These are phyloP conservation scores for roundworm (Caenorhabditis elegans) DNA, from an alignment of 1,140 invertebrate genomes.

Conservation along the genomic window DNA sequence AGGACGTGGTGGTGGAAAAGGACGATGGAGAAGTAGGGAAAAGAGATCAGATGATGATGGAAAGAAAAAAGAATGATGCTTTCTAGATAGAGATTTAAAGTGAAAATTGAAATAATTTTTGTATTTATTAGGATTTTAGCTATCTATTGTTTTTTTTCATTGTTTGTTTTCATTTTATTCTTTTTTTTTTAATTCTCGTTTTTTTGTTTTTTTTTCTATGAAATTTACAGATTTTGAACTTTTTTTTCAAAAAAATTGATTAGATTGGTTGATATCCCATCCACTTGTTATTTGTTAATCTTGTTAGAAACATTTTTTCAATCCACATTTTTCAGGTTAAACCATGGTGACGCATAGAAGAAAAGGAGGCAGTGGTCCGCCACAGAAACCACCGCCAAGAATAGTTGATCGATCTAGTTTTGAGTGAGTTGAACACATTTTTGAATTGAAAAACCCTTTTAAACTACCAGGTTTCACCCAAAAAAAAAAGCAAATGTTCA, in stretches of 20 bases:
- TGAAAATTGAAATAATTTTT: not conserved
- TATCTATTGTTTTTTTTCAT: not conserved
- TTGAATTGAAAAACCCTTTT: too few species aligned
- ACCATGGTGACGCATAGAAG: not conserved
- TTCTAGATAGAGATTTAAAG: not conserved
- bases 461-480: too few species aligned
- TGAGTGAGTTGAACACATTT: not conserved
- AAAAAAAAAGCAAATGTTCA: too few species aligned
- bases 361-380: not conserved
- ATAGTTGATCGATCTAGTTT: not conserved
- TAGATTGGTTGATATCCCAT: too few species aligned
- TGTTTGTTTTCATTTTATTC: not conserved
- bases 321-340: not conserved
- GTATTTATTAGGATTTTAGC: not conserved
- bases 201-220: not conserved
- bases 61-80: not conserved
- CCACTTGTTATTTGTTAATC: not conserved
- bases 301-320: not conserved
- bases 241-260: not conserved
- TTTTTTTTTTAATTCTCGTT: not conserved
- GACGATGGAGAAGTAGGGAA: not conserved
- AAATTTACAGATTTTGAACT: not conserved
- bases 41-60: not conserved
- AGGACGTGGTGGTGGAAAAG: not conserved
- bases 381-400: not conserved